These are phyloP conservation scores for Drosophila insularis DNA, from an alignment of 1,140 invertebrate species.

Conservation along the genomic window DNA sequence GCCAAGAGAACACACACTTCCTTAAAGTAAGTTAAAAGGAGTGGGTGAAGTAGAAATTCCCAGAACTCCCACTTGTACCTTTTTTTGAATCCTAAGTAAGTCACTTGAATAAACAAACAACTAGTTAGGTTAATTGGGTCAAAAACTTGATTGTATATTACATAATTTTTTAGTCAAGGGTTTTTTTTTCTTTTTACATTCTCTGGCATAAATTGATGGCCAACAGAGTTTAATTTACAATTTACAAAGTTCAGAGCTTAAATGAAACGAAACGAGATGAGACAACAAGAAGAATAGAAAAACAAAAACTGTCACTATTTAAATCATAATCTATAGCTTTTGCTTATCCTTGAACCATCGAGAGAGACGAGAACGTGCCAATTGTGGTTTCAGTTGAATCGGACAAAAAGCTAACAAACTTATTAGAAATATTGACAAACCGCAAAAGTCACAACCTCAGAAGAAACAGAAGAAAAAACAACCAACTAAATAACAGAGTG, in stretches of 20 bases:
- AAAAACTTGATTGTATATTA: not conserved
- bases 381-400: conserved; percentile 58
- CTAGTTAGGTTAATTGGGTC: not conserved
- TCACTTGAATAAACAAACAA: no score
- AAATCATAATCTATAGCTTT: conserved; percentile 30
- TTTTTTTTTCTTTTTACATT: not conserved
- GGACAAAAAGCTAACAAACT: conserved; percentile 25
- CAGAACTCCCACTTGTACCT: no score
- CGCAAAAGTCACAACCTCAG: conserved; percentile 45
- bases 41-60: no score
- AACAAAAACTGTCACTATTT: conserved; percentile 19
- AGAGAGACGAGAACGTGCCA: conserved; percentile 65
- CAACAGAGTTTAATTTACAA: not conserved
- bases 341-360: conserved; percentile 58
- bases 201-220: not conserved
- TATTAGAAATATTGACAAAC: conserved; percentile 67
- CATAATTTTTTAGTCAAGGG: not conserved
- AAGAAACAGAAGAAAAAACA: not conserved
- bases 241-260: conserved; percentile 6
- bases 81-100: no score
- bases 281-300: no score
- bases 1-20: no score
- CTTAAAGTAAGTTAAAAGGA: no score
- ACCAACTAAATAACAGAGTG: not conserved
- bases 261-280: not conserved